Evolutionary conservation across 2,888 invertebrate species (phyloP).

Genomic region (Polydrusus tereticollis): DNA sequence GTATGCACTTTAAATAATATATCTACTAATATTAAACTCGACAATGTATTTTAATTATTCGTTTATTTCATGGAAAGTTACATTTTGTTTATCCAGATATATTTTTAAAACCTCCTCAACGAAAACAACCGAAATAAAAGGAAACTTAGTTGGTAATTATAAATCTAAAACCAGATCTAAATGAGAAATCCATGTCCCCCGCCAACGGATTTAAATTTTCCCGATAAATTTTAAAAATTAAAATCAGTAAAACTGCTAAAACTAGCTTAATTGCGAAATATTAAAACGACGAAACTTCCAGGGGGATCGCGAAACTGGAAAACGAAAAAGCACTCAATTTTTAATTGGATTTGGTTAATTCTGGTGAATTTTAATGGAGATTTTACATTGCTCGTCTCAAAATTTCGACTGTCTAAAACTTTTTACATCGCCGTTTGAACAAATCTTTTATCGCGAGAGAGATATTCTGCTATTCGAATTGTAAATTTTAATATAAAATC

Average conservation of each 20-base stretch:
- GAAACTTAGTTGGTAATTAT: neutral
- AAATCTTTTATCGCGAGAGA: slow-evolving; percentile 65
- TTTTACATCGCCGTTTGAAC: slow-evolving; percentile 62
- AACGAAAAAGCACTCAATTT: slow-evolving; percentile 70
- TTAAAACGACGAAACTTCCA: slow-evolving; percentile 53
- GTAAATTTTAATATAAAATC: slow-evolving; percentile 63
- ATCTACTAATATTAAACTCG: no score
- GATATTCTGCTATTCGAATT: slow-evolving; percentile 63
- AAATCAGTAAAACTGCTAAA: slow-evolving; percentile 41
- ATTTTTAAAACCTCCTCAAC: neutral
- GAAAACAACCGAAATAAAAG: neutral
- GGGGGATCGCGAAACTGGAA: slow-evolving; percentile 55
- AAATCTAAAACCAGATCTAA: slow-evolving; percentile 13
- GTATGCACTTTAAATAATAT: no score
- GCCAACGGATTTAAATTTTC: slow-evolving; percentile 27
- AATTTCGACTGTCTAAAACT: slow-evolving; percentile 63
- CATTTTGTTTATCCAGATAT: no score
- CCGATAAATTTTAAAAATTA: slow-evolving; percentile 46
- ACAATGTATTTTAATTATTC: no score
- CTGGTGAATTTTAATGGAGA: slow-evolving; percentile 68
- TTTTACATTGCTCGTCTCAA: slow-evolving; percentile 65
- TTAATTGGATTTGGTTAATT: slow-evolving; percentile 70
- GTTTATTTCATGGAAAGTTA: no score
- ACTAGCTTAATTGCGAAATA: slow-evolving; percentile 48
- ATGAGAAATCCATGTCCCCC: slow-evolving; percentile 34